Evolutionary conservation across 2,113 vertebrate genomes (phyloP).

Genomic region (Siphamia tubifer): DNA sequence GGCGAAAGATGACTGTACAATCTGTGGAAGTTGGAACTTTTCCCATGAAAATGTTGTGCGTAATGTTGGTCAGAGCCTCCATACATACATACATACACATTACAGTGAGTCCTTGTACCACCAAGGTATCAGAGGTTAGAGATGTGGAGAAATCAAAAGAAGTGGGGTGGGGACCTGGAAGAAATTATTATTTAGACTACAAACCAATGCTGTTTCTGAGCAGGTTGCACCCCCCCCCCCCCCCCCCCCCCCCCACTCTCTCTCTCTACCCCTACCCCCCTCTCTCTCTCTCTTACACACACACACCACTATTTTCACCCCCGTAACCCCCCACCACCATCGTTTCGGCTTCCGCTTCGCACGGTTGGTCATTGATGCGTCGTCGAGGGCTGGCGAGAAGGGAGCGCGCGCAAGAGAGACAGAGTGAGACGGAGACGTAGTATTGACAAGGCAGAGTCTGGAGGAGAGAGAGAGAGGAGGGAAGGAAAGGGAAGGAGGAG

Average conservation of each 20-base stretch:
- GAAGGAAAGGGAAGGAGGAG: constrained; percentile 73
- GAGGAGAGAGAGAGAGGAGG: constrained; percentile 46
- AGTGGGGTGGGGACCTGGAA: constrained; percentile 41
- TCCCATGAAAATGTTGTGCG: not conserved
- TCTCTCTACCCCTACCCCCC: constrained; percentile 46
- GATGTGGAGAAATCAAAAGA: constrained; percentile 2
- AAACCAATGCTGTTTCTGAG: constrained; percentile 71
- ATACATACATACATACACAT: too few species aligned
- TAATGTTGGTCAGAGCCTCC: too few species aligned
- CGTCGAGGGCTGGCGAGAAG: constrained; percentile 41
- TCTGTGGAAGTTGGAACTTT: not conserved
- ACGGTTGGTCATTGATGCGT: constrained; percentile 67
- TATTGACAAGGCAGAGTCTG: constrained; percentile 46
- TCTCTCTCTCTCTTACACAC: constrained; percentile 35
- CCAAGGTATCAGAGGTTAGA: constrained; percentile 10
- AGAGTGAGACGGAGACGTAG: constrained; percentile 6
- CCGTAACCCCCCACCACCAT: constrained; percentile 47
- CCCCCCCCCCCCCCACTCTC: constrained; percentile 24
- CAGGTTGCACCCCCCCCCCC: constrained; percentile 68
- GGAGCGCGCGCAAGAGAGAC: constrained; percentile 1
- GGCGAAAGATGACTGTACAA: not conserved
- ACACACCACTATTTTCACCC: not conserved
- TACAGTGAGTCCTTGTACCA: constrained; percentile 5
- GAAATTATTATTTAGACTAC: constrained; percentile 56
- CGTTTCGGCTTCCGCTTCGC: constrained; percentile 75